These are phyloP conservation scores for Acromyrmex charruanus DNA, from an alignment of 1,140 invertebrate species.

Conservation along the genomic window DNA sequence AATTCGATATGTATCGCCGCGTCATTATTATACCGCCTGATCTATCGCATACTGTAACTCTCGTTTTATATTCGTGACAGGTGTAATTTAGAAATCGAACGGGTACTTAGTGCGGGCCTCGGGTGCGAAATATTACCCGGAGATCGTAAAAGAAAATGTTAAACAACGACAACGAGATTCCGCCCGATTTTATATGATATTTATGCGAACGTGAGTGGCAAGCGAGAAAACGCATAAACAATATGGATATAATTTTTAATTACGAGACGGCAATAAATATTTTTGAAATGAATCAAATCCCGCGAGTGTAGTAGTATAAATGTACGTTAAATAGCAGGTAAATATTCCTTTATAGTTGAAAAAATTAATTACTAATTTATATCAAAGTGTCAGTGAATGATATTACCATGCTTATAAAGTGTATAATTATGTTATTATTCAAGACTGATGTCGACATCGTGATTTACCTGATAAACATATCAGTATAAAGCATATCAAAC, in stretches of 20 bases:
- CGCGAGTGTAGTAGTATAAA: neutral
- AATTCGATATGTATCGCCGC: slow-evolving; percentile 59
- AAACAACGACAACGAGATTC: slow-evolving; percentile 19
- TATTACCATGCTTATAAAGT: neutral
- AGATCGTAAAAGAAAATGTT: slow-evolving; percentile 36
- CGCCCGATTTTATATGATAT: neutral
- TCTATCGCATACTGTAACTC: slow-evolving; percentile 49
- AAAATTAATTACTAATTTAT: slow-evolving; percentile 34
- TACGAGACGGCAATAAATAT: neutral
- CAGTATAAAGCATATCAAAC: no score
- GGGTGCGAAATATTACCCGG: slow-evolving; percentile 36
- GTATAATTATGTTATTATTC: slow-evolving; percentile 23
- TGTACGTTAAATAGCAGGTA: neutral
- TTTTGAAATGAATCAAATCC: neutral
- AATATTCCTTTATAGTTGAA: neutral
- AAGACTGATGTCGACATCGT: neutral
- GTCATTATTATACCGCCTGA: slow-evolving; percentile 43
- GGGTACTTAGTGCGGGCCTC: slow-evolving; percentile 37
- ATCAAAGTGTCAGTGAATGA: neutral
- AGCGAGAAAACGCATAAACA: neutral
- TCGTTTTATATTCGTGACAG: slow-evolving; percentile 60
- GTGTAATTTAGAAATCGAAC: slow-evolving; percentile 61
- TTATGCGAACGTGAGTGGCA: neutral
- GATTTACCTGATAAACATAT: slow-evolving; percentile 11
- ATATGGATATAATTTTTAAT: slow-evolving; percentile 30